Conservation (phyloP, 1,140 invertebrate species). For the Bursaphelenchus mucronatus region DNA sequence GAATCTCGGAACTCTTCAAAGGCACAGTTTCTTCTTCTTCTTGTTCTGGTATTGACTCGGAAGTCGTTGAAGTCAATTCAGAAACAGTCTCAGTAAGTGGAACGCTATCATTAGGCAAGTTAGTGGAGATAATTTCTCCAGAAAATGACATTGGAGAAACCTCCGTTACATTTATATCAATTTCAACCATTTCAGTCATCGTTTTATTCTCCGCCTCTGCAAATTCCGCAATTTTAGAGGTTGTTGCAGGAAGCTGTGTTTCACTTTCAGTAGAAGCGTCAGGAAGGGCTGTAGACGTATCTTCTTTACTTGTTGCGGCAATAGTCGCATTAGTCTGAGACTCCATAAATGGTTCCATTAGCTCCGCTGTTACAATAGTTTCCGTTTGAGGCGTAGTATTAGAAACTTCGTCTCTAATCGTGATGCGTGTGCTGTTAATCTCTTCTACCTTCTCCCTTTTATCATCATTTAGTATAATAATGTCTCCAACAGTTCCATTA, state of each 20-base stretch:
- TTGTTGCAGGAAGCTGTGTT: background rate
- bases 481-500: too few relatives aligned
- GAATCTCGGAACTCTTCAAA: background rate
- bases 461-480: too few relatives aligned
- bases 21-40: conserved; percentile 17
- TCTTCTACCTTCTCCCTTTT: too few relatives aligned
- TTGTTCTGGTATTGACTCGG: background rate
- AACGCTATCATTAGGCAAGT: background rate
- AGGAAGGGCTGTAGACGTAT: too few relatives aligned
- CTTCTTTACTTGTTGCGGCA: too few relatives aligned
- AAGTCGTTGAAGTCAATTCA: background rate
- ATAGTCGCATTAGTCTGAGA: too few relatives aligned
- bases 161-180: background rate
- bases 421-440: too few relatives aligned
- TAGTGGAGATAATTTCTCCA: background rate
- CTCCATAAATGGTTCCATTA: too few relatives aligned
- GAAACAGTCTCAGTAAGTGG: background rate
- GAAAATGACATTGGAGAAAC: background rate
- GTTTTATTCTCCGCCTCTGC: background rate
- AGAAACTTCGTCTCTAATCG: too few relatives aligned
- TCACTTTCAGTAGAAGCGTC: too few relatives aligned
- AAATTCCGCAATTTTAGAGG: background rate
- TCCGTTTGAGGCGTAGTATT: too few relatives aligned
- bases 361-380: too few relatives aligned
- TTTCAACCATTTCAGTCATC: background rate